Evolutionary conservation across 2,113 vertebrate genomes (phyloP).

Genomic region (Emydocephalus ijimae): DNA sequence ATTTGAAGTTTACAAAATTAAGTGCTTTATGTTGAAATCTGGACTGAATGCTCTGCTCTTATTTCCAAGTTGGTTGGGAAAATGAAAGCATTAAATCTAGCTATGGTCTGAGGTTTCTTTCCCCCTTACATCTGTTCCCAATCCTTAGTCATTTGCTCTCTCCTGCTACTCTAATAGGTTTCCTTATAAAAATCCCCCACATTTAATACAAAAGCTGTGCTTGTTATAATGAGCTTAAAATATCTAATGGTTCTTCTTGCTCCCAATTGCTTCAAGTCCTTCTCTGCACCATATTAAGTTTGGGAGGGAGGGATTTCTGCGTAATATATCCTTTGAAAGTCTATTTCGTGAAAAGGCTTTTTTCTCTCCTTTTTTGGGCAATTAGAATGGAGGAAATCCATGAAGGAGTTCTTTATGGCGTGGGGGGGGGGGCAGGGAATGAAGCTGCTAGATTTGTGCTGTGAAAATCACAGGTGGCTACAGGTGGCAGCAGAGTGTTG

Average conservation of each 20-base stretch:
- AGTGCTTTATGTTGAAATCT: background rate
- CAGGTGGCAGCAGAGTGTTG: background rate
- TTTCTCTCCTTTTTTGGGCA: background rate
- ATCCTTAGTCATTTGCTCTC: slow-evolving; percentile 63
- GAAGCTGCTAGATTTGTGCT: background rate
- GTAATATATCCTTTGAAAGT: slow-evolving; percentile 36
- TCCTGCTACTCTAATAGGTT: slow-evolving; percentile 54
- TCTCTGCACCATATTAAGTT: slow-evolving; percentile 43
- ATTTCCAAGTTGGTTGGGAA: slow-evolving; percentile 48
- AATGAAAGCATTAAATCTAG: slow-evolving; percentile 54
- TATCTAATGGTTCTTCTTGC: slow-evolving; percentile 44
- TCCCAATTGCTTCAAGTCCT: slow-evolving; percentile 45
- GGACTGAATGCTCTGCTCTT: slow-evolving; percentile 3
- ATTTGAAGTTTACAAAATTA: background rate
- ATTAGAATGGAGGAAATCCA: background rate
- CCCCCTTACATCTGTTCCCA: slow-evolving; percentile 58
- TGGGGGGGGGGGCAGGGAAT: fast-evolving
- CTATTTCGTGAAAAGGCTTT: background rate
- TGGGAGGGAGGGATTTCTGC: slow-evolving; percentile 39
- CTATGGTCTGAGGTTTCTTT: slow-evolving; percentile 19
- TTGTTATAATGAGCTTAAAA: slow-evolving; percentile 56
- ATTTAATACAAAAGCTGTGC: slow-evolving; percentile 33
- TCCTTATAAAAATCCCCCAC: slow-evolving; percentile 48
- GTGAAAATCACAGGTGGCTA: background rate
- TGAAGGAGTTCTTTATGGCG: background rate